Evolutionary conservation across 1,140 invertebrate genomes (phyloP).

Genomic region (Eubasilissa regina): DNA sequence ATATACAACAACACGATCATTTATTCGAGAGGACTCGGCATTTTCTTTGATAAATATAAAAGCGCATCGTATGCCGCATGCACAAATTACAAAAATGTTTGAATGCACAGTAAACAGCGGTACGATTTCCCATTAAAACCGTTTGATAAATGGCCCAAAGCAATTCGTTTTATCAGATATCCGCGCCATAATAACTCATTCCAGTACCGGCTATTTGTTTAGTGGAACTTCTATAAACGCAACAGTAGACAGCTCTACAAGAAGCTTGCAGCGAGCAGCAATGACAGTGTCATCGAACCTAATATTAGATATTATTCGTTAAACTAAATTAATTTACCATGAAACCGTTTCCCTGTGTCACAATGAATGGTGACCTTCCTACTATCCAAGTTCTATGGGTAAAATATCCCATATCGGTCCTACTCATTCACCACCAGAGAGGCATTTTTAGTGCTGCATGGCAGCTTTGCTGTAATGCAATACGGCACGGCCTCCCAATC

Average conservation of each 20-base stretch:
- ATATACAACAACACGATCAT: too few species aligned
- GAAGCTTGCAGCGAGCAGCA: neutral
- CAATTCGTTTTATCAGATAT: slow-evolving; percentile 45
- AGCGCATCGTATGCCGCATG: neutral
- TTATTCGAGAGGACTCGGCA: neutral
- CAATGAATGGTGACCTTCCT: too few species aligned
- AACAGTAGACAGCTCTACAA: neutral
- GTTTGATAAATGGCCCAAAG: slow-evolving; percentile 39
- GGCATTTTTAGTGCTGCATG: too few species aligned
- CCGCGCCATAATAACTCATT: slow-evolving; percentile 46
- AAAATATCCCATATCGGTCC: too few species aligned
- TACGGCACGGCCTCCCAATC: too few species aligned
- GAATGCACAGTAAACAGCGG: neutral
- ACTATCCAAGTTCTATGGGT: too few species aligned
- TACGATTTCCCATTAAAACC: slow-evolving; percentile 42
- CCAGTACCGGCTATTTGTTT: slow-evolving; percentile 32
- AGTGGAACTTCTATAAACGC: slow-evolving; percentile 16
- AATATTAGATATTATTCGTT: too few species aligned
- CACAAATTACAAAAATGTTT: slow-evolving; percentile 6
- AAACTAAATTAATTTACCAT: too few species aligned
- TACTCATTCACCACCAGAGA: too few species aligned
- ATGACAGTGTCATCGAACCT: too few species aligned
- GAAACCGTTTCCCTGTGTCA: too few species aligned
- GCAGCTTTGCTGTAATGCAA: too few species aligned
- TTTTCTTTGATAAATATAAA: slow-evolving; percentile 6